Evolutionary conservation across 30 jellyfish, hydroid and myxozoan genomes (phyloP).

Genomic region (Hydractinia echinata): DNA sequence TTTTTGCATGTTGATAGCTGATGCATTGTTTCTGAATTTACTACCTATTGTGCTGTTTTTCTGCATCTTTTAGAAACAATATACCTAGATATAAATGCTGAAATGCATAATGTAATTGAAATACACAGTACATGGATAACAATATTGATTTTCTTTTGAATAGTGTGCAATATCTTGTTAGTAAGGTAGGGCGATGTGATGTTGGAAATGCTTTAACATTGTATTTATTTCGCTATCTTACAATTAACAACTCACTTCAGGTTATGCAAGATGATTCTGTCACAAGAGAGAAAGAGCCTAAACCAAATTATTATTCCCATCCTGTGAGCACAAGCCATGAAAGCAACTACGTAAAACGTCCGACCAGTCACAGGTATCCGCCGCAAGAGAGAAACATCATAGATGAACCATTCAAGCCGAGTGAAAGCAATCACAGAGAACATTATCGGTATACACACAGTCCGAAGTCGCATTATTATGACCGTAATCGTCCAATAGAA

Average conservation of each 20-base stretch:
- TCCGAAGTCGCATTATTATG: not conserved
- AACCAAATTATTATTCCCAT: not conserved
- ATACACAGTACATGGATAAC: no score
- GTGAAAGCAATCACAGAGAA: constrained; percentile 16
- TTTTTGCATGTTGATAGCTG: no score
- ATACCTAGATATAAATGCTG: no score
- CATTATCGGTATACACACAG: not conserved
- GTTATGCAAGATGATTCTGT: constrained; percentile 38
- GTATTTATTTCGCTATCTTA: no score
- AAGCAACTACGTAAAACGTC: not conserved
- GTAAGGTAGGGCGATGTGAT: no score
- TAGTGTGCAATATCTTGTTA: no score
- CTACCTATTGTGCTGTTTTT: no score
- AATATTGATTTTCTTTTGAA: no score
- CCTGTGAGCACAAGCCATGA: not conserved
- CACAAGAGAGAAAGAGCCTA: constrained; percentile 19
- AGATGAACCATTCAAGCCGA: constrained; percentile 26
- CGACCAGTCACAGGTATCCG: constrained; percentile 6
- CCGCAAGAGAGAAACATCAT: constrained; percentile 20
- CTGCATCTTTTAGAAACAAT: no score
- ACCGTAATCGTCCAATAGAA: constrained; percentile 6
- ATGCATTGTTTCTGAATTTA: no score
- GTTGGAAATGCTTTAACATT: no score
- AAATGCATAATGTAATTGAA: no score
- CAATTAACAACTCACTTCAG: not conserved